phyloP scores from a whole-genome alignment of 2,888 invertebrate genomes.

The Acanthosepion pharaonis region DNA sequence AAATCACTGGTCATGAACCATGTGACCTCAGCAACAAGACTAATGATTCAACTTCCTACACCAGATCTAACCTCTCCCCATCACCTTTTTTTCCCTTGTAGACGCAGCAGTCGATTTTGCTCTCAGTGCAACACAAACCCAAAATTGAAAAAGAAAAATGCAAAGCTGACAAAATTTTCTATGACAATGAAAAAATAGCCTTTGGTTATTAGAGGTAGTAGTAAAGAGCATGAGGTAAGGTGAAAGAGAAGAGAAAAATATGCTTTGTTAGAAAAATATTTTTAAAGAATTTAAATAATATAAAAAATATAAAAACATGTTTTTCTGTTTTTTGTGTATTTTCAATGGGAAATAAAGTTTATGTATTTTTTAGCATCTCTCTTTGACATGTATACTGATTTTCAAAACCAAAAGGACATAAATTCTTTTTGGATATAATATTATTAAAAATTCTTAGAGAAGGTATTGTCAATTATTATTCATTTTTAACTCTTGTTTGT shows the following conservation, averaged over 20 bases:
- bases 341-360: not conserved
- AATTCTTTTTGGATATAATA: too few species aligned
- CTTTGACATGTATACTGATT: too few species aligned
- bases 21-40: not conserved
- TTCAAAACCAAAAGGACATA: too few species aligned
- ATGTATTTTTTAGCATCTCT: too few species aligned
- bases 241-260: not conserved
- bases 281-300: not conserved
- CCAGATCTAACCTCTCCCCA: not conserved
- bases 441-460: too few species aligned
- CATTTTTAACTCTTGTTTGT: too few species aligned
- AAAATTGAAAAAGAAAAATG: not conserved
- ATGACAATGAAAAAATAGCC: not conserved
- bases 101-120: not conserved
- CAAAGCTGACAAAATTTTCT: not conserved
- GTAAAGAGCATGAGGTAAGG: not conserved
- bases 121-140: not conserved
- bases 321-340: not conserved
- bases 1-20: slow-evolving; percentile 14
- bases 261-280: not conserved
- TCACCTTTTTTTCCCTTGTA: not conserved
- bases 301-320: not conserved
- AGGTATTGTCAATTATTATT: too few species aligned
- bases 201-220: not conserved
- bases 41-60: not conserved